Evolutionary conservation across 2,888 invertebrate genomes (phyloP).

Genomic region (Galerucella pusilla): DNA sequence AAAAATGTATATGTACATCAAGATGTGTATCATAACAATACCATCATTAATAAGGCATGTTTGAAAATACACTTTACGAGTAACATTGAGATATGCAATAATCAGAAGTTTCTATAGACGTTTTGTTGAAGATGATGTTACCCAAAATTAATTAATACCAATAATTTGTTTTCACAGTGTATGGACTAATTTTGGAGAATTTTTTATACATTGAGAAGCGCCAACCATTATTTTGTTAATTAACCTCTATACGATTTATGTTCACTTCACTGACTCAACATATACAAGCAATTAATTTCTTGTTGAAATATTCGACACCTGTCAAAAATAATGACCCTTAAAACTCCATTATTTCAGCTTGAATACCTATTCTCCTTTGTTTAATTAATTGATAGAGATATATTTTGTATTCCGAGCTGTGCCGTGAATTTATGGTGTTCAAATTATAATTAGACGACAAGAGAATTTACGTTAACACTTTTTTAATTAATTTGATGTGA

Average conservation of each 20-base stretch:
- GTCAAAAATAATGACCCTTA: slow-evolving; percentile 36
- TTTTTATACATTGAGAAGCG: background rate
- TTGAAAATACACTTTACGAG: too few species aligned
- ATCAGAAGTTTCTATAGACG: too few species aligned
- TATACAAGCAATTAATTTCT: slow-evolving; percentile 27
- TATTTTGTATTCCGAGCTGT: slow-evolving; percentile 30
- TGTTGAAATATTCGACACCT: slow-evolving; percentile 36
- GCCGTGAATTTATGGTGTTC: slow-evolving; percentile 24
- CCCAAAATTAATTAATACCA: background rate
- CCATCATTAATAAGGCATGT: too few species aligned
- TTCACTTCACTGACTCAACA: background rate
- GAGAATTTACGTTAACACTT: slow-evolving; percentile 30
- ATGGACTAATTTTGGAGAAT: background rate
- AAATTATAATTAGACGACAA: slow-evolving; percentile 28
- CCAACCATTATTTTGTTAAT: slow-evolving; percentile 4
- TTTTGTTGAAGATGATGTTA: too few species aligned
- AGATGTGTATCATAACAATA: too few species aligned
- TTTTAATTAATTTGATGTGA: slow-evolving; percentile 34
- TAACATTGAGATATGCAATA: too few species aligned
- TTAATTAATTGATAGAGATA: slow-evolving; percentile 33
- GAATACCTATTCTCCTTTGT: slow-evolving; percentile 33
- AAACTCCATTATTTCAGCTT: slow-evolving; percentile 35
- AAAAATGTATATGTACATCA: too few species aligned
- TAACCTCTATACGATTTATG: background rate
- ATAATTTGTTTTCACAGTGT: background rate